A percentile compares a stretch with the other conserved stretches of the same genome.
Evolutionary conservation across 92 coral and sea anemone species (phyloP).

Genomic region (Umimayanthus chanpuru): DNA sequence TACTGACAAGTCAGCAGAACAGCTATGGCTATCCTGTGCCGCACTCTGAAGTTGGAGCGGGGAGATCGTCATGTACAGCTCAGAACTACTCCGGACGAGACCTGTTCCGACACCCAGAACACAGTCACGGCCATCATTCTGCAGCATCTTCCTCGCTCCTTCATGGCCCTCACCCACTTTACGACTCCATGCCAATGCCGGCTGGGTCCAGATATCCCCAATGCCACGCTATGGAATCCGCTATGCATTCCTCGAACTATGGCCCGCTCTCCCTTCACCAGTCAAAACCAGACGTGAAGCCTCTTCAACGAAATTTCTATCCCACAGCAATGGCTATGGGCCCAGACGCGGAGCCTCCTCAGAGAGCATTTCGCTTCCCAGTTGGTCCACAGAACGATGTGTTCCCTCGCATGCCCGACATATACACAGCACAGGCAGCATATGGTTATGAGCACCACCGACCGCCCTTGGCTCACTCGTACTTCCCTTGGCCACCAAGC

Average conservation of each 20-base stretch:
- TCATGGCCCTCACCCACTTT: constrained; percentile 72
- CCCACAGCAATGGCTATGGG: constrained; percentile 71
- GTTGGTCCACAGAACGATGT: constrained; percentile 67
- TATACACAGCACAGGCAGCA: constrained; percentile 73
- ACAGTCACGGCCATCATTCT: constrained; percentile 48
- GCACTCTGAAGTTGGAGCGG: constrained; percentile 69
- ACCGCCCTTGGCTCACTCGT: constrained; percentile 57
- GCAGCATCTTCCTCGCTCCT: constrained; percentile 63
- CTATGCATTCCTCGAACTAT: constrained; percentile 61
- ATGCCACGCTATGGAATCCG: constrained; percentile 64
- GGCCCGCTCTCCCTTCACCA: constrained; percentile 83
- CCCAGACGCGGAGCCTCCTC: constrained; percentile 71
- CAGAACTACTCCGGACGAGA: constrained; percentile 58
- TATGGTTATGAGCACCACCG: constrained; percentile 82
- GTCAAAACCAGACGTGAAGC: constrained; percentile 80
- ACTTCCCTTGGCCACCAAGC: constrained; percentile 60
- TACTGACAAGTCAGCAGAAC: constrained; percentile 64
- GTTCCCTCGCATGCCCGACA: constrained; percentile 65
- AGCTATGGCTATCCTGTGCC: constrained; percentile 68
- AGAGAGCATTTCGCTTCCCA: constrained; percentile 63
- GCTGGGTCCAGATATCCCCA: constrained; percentile 66
- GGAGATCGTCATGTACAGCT: constrained; percentile 67
- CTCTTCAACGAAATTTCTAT: constrained; percentile 62
- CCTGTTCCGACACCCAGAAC: constrained; percentile 63
- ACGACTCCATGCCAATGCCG: constrained; percentile 71